These are phyloP conservation scores for Chaetodon auriga DNA, from an alignment of 2,113 vertebrate genomes.

Conservation along the genomic window DNA sequence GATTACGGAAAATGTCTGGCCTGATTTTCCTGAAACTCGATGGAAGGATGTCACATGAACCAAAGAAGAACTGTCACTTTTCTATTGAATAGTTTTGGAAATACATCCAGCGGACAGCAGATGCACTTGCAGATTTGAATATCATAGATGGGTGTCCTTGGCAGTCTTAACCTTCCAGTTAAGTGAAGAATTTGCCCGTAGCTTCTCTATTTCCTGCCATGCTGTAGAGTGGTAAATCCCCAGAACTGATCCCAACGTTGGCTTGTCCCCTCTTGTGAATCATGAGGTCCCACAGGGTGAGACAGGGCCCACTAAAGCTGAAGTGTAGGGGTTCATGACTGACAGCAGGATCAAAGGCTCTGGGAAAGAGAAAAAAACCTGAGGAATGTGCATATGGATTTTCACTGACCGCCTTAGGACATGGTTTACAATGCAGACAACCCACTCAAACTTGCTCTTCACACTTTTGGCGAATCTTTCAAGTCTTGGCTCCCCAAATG, in stretches of 20 bases:
- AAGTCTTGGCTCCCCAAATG: constrained; percentile 45
- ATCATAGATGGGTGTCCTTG: too few species aligned
- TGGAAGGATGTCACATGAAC: too few species aligned
- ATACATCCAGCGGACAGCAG: too few species aligned
- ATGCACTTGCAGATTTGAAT: too few species aligned
- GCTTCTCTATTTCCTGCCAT: not conserved
- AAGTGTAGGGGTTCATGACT: constrained; percentile 24
- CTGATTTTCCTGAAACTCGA: too few species aligned
- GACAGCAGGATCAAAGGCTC: constrained; percentile 64
- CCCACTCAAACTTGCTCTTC: constrained; percentile 51
- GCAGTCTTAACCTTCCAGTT: not conserved
- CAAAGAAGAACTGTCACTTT: too few species aligned
- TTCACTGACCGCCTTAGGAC: constrained; percentile 63
- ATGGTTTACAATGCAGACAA: constrained; percentile 51
- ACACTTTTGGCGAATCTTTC: constrained; percentile 55
- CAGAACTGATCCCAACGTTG: constrained; percentile 1
- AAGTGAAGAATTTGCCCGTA: not conserved
- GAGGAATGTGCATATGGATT: constrained; percentile 72
- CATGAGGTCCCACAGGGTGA: constrained; percentile 12
- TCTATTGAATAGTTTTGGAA: too few species aligned
- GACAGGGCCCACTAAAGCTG: constrained; percentile 1
- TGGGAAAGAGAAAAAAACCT: not conserved
- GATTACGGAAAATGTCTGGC: too few species aligned
- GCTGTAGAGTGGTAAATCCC: constrained; percentile 15
- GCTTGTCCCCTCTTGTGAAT: constrained; percentile 2